Evolutionary conservation across 2,797 vertebrate genomes (phyloP), one percentile per base, ranked within the genome.

Genomic region (Micromesistius poutassou): DNA sequence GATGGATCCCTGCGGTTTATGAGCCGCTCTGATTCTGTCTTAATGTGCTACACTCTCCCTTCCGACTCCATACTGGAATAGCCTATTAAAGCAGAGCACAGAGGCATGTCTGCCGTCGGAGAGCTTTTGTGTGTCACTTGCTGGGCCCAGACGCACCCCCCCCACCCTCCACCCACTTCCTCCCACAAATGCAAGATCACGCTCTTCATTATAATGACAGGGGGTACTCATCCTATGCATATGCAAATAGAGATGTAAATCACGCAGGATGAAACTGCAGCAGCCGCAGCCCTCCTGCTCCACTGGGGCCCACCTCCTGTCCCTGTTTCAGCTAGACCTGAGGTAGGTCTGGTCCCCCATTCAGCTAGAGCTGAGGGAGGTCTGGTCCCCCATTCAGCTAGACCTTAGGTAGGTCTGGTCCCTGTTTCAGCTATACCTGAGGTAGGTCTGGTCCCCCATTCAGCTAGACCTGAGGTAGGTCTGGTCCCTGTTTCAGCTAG

Each of bases 51-150:
- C 89, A 86, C 88, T 87, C 87, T 87, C 82, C 74, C 72, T 84
- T 87, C 87, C 83, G 2, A 85, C 87, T 87, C 82, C 82, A 66
- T 78, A 86, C 85, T 88, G 90, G 91, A 91, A 91, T 77, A 91
- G 83, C 83, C 89, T 80, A 92, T 93, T 91, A 93, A 89, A 89
- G 84, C 82, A 86, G 89, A 91, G 93, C 90, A 90, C 85, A 83
- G 91, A 89, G 84, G 82, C 87, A 91, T 87, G 86, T 93, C 90
- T 91, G 84, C 83, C 85, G 85, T 90, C 87, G 85, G 86, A 90
- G 87, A 80, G 30, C 74, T 87, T 71, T 73, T 90, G 87, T 85
- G 82, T 82, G 71, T 62, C 79, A 83, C 89, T 89, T 89, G 86
- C 86, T 85, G 7, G 82, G 78, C 82, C 79, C 89, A 84, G 87